A percentile compares a stretch with the other conserved stretches of the same genome.
Evolutionary conservation across 2,113 vertebrate species (phyloP).

Genomic region (Nothobranchius kuhntae): DNA sequence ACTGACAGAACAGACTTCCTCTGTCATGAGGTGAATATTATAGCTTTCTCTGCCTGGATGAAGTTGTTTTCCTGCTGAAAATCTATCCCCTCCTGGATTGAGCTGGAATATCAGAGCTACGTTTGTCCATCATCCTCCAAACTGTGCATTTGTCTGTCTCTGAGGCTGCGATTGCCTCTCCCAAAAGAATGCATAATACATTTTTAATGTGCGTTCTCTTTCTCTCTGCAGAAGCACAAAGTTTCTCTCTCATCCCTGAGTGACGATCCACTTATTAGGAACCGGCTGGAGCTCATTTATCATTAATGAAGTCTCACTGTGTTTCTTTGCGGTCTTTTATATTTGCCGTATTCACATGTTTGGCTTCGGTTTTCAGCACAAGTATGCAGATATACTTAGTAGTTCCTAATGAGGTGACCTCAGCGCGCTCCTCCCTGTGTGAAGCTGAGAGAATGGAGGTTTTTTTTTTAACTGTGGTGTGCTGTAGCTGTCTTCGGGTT

Average conservation of each 20-base stretch:
- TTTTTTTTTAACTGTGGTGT: not conserved
- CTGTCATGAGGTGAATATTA: not conserved
- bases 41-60: slow-evolving; percentile 5
- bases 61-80: slow-evolving; percentile 3
- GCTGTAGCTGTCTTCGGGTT: slow-evolving; percentile 6
- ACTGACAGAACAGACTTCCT: slow-evolving; percentile 10
- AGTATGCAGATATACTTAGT: slow-evolving; percentile 25
- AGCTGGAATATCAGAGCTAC: slow-evolving; percentile 29
- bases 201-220: slow-evolving; percentile 61
- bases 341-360: slow-evolving; percentile 7
- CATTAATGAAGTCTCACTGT: slow-evolving; percentile 48
- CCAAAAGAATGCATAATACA: slow-evolving; percentile 46
- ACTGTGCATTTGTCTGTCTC: slow-evolving; percentile 19
- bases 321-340: slow-evolving; percentile 15
- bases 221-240: slow-evolving; percentile 43
- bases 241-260: slow-evolving; percentile 17
- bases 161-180: slow-evolving; percentile 32
- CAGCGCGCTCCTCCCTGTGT: slow-evolving; percentile 19
- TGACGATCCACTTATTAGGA: slow-evolving; percentile 40
- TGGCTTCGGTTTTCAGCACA: slow-evolving; percentile 13
- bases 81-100: slow-evolving; percentile 3
- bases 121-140: slow-evolving; percentile 47
- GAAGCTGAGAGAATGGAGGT: slow-evolving; percentile 6
- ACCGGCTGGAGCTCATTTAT: slow-evolving; percentile 57
- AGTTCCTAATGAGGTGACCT: slow-evolving; percentile 40